phyloP scores from a whole-genome alignment of 30 jellyfish, hydroid and myxozoan species.

The Cassiopea andromeda region DNA sequence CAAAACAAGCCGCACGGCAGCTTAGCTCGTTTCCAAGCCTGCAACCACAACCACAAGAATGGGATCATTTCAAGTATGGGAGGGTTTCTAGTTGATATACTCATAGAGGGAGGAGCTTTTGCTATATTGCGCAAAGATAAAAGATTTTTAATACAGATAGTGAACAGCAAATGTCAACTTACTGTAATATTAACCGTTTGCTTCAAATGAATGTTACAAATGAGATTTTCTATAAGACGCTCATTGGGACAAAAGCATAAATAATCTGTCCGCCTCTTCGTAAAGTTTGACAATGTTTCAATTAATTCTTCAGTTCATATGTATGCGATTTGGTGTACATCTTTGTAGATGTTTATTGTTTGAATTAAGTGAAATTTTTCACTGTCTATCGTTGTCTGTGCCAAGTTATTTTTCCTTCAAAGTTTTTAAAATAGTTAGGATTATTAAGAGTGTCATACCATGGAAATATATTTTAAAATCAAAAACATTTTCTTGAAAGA shows the following conservation, averaged over 20 bases:
- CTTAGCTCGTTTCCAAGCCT: neutral
- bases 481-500: too few relatives aligned
- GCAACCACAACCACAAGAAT: neutral
- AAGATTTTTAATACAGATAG: neutral
- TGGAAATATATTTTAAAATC: too few relatives aligned
- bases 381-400: too few relatives aligned
- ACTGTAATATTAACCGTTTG: neutral
- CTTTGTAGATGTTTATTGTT: too few relatives aligned
- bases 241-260: neutral
- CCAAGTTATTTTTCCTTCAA: too few relatives aligned
- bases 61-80: conserved; percentile 8
- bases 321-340: too few relatives aligned
- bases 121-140: neutral
- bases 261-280: neutral
- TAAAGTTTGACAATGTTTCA: too few relatives aligned
- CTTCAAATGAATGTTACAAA: neutral
- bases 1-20: neutral
- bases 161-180: neutral
- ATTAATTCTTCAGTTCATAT: too few relatives aligned
- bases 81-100: neutral
- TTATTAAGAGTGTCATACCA: too few relatives aligned
- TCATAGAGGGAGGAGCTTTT: neutral
- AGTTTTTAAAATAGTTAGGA: too few relatives aligned
- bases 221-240: too few relatives aligned
- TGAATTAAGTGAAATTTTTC: too few relatives aligned